Evolutionary conservation across 2,888 invertebrate genomes (phyloP), one percentile per base, ranked within the genome.

Genomic region (Patella pellucida): DNA sequence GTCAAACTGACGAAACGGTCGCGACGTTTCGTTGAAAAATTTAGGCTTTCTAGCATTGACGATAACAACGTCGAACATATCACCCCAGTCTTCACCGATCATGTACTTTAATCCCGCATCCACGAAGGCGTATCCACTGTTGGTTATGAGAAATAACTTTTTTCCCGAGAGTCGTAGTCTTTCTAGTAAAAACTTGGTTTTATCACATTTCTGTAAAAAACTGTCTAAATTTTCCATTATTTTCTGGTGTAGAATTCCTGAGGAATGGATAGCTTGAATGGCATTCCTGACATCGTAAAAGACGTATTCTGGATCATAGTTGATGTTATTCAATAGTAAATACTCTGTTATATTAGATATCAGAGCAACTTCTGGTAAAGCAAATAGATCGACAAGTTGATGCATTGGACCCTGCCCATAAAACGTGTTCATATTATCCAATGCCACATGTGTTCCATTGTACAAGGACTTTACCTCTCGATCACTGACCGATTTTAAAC

Each of bases 121-220:
- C 54, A 90, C 97, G 93, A 99, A 99, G 87, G 95, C 95, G 90
- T 94, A 98, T 0, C 98, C 98, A 90, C 98, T 98, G 90, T 99
- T 99, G 14, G 99, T 98, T 16, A 99, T 97, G 76, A 99, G 93
- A 91, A 99, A 99, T 82, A 98, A 92, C 89, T 96, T 96, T 90
- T 98, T 98, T 56, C 94, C 94, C 51, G 94, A 94, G 0, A 93
- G 92, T 79, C 93, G 93, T 15, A 99, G 92, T 85, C 95, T 93
- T 79, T 95, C 93, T 83, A 99, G 95, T 89, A 96, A 96, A 74
- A 92, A 92, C 79, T 93, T 92, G 73, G 98, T 92, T 76, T 95
- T 89, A 12, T 81, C 79, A 70, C 87, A 88, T 69, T 87, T 85
- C 74, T 88, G 81, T 52, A 90, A 77, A 71, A 85, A 89, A n/a